Evolutionary conservation across 2,113 vertebrate species (phyloP).

Genomic region (Datnioides undecimradiatus): DNA sequence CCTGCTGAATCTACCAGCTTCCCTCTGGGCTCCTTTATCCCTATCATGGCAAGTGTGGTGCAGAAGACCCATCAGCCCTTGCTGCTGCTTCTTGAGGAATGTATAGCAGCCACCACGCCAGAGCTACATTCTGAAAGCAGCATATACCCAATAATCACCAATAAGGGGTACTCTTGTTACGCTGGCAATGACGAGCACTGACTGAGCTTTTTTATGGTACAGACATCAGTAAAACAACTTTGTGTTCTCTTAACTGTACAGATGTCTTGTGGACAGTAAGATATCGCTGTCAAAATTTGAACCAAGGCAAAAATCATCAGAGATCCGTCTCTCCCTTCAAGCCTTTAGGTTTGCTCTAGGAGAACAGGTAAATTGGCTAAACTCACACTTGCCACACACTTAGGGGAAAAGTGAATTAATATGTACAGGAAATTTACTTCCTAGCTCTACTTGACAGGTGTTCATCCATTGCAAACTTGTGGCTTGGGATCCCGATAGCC

Average conservation of each 20-base stretch:
- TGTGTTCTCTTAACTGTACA: constrained; percentile 31
- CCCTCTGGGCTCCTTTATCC: constrained; percentile 80
- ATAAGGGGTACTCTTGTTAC: constrained; percentile 78
- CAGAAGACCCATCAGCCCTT: constrained; percentile 75
- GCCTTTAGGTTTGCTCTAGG: constrained; percentile 80
- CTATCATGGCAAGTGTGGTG: constrained; percentile 76
- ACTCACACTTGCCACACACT: not conserved
- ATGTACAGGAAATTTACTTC: not conserved
- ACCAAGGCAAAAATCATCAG: constrained; percentile 59
- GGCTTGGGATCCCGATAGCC: constrained; percentile 76
- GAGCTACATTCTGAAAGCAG: constrained; percentile 40
- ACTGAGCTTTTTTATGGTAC: fast-evolving
- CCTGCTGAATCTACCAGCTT: constrained; percentile 70
- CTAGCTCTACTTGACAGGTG: constrained; percentile 65
- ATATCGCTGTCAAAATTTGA: constrained; percentile 75
- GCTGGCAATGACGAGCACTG: not conserved
- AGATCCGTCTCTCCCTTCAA: constrained; percentile 77
- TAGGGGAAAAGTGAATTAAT: too few species aligned
- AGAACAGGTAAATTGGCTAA: constrained; percentile 69
- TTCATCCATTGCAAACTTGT: constrained; percentile 82
- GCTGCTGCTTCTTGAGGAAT: constrained; percentile 81
- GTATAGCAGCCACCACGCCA: constrained; percentile 69
- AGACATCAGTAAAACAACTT: fast-evolving
- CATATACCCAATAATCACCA: constrained; percentile 78
- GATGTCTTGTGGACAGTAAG: constrained; percentile 84